A percentile compares a stretch with the other conserved stretches of the same genome.
These are phyloP conservation scores for Burhinus oedicnemus DNA, from an alignment of 2,113 vertebrate species.

Conservation along the genomic window DNA sequence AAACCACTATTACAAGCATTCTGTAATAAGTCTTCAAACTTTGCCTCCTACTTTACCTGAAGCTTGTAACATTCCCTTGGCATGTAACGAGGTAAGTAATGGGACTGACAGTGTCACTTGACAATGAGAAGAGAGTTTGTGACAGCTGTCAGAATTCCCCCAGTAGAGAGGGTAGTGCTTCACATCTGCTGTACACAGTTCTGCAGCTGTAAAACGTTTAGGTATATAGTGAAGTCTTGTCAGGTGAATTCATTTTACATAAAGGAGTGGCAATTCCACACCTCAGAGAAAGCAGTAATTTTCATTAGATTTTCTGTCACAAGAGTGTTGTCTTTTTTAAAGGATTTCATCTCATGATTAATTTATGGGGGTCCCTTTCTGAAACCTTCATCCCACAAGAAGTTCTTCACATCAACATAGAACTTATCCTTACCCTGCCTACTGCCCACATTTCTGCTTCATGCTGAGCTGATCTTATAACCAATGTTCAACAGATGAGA, in stretches of 20 bases:
- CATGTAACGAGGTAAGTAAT: not conserved
- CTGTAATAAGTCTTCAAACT: not conserved
- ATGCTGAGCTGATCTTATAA: not conserved
- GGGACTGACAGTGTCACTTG: not conserved
- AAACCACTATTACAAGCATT: not conserved
- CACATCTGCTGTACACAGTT: not conserved
- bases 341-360: not conserved
- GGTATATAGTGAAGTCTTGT: not conserved
- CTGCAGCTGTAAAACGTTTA: not conserved
- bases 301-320: not conserved
- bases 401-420: not conserved
- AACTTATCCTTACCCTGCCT: not conserved
- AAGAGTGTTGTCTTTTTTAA: not conserved
- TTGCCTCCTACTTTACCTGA: not conserved
- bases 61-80: not conserved
- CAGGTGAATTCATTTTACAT: not conserved
- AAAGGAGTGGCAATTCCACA: not conserved
- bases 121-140: not conserved
- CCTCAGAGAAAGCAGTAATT: not conserved
- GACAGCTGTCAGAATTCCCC: slow-evolving; percentile 11
- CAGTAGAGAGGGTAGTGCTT: not conserved
- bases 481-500: not conserved
- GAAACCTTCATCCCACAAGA: not conserved
- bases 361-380: not conserved
- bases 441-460: not conserved